Conservation (phyloP, 1,140 invertebrate species). For the Drosophila teissieri region DNA sequence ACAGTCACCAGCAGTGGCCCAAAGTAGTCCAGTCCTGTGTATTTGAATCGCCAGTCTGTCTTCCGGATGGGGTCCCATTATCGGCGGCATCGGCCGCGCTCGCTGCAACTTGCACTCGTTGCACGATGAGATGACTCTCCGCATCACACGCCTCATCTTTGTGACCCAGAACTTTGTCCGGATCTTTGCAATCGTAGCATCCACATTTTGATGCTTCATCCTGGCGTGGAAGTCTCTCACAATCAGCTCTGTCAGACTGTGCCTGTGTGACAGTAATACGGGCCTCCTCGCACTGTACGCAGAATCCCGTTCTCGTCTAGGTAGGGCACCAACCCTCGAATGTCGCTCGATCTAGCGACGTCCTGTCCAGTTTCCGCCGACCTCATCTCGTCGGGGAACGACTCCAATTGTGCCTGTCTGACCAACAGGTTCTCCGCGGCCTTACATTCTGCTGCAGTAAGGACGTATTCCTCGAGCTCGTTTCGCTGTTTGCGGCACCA, state of each 20-base stretch:
- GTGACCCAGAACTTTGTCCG: conserved; percentile 14
- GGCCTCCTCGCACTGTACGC: conserved; percentile 13
- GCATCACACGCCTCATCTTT: background rate
- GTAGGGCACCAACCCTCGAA: conserved; percentile 4
- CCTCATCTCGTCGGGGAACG: conserved; percentile 7
- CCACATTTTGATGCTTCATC: conserved; percentile 21
- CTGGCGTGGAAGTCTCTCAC: background rate
- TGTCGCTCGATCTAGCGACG: background rate
- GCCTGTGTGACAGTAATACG: conserved; percentile 3
- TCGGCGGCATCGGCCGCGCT: background rate
- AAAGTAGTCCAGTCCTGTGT: background rate
- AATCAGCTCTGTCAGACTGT: conserved; percentile 5
- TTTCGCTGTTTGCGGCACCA: background rate
- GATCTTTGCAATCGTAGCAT: conserved; percentile 22
- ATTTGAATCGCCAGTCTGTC: too few species aligned
- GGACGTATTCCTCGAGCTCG: background rate
- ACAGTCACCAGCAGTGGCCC: conserved; percentile 8
- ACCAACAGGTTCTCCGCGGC: conserved; percentile 8
- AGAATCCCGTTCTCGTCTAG: background rate
- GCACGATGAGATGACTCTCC: background rate
- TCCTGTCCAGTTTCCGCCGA: background rate
- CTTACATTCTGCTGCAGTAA: background rate
- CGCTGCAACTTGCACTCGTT: background rate
- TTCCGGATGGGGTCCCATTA: too few species aligned
- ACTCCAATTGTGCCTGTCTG: background rate